Evolutionary conservation across 2,113 vertebrate genomes (phyloP).

Genomic region (Phylloscopus trochiloides): DNA sequence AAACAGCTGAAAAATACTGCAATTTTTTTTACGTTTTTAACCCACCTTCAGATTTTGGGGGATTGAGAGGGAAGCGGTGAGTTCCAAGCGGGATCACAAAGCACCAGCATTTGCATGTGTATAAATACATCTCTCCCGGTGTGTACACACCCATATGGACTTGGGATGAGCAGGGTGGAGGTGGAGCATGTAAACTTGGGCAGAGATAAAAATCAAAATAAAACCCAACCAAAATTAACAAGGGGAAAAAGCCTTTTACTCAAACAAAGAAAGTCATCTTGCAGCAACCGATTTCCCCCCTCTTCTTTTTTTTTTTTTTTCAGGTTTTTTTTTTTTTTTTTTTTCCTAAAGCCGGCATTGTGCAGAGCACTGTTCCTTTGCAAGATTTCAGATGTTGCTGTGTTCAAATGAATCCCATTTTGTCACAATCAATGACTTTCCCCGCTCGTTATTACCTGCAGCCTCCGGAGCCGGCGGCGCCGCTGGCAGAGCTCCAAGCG

Average conservation of each 20-base stretch:
- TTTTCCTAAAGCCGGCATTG: not conserved
- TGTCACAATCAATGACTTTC: slow-evolving; percentile 67
- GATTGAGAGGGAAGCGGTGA: not conserved
- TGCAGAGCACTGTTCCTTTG: not conserved
- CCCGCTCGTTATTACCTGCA: slow-evolving; percentile 52
- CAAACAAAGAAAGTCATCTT: slow-evolving; percentile 58
- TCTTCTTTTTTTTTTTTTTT: fast-evolving
- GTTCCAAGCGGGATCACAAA: not conserved
- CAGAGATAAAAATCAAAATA: slow-evolving; percentile 56
- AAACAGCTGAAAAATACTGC: not conserved
- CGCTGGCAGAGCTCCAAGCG: slow-evolving; percentile 55
- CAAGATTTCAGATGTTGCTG: slow-evolving; percentile 44
- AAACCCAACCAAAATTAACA: not conserved
- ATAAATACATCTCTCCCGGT: not conserved
- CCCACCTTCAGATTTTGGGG: not conserved
- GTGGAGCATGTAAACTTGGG: not conserved
- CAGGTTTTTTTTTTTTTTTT: not conserved
- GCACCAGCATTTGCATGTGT: not conserved
- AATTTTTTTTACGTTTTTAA: not conserved
- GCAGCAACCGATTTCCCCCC: not conserved
- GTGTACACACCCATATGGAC: fast-evolving
- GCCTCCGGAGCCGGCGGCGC: not conserved
- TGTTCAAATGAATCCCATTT: slow-evolving; percentile 65
- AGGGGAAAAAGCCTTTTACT: slow-evolving; percentile 20
- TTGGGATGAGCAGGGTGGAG: not conserved